Evolutionary conservation across 2,797 vertebrate species (phyloP), one percentile per base, ranked within the genome.

Genomic region (Tauraco hartlaubi): DNA sequence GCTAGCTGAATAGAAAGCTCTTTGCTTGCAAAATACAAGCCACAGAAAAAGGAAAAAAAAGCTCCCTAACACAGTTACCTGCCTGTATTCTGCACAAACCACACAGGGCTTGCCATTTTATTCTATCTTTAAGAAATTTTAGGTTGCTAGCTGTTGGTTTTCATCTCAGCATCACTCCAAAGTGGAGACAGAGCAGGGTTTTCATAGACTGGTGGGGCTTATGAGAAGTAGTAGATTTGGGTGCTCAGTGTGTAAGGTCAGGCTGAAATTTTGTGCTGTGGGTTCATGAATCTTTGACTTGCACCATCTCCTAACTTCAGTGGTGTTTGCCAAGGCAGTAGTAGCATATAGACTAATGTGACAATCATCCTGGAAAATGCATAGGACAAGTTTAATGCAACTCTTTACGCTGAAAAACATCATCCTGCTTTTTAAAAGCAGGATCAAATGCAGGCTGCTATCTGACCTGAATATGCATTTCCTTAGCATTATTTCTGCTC

Each of bases 1-100:
- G 41, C 54, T 46, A 12, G 19, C 46, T 84, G 74, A 33, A 75
- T 35, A 81, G 58, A 84, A 86, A 61, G 21, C 12, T 69, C 43
- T 63, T 90, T 67, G 44, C 83, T 94, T 91, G 76, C 58, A 85
- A 86, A 84, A 74, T 28, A 31, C 9, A 90, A 85, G 28, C n/a
- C 61, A 39, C 29, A 55, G 72, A 35, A 73, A 35, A 64, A 41
- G 17, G 9, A 48, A 41, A 6, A 46, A 29, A 56, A 48, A 25
- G 2, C 11, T 73, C n/a, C 33, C 33, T 29, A 33, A 39, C 18
- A 39, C 18, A 74, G n/a, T 62, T 90, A 67, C 33, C 28, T 64
- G 49, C 33, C 37, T 59, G 16, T 85, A 5, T 91, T 86, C 69
- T 74, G 28, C 61, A 73, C 23, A 80, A 51, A 59, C 26, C 25